A percentile compares a stretch with the other conserved stretches of the same genome.
These are phyloP conservation scores for Mastacembelus armatus DNA, from an alignment of 2,797 vertebrate species.

Conservation along the genomic window DNA sequence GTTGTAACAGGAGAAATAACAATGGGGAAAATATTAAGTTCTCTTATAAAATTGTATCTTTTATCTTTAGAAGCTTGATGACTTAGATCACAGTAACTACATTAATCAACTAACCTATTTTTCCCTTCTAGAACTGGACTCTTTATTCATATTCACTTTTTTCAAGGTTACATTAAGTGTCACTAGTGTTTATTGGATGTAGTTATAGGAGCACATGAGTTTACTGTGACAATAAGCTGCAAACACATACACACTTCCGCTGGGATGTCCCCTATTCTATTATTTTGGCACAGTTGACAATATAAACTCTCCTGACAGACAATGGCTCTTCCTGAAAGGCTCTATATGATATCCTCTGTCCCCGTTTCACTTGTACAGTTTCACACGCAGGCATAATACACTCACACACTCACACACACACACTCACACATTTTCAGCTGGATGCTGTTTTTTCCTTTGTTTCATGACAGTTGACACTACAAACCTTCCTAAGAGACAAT, in stretches of 20 bases:
- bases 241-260: constrained; percentile 40
- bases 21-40: too few relatives aligned
- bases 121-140: not conserved
- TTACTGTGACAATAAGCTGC: constrained; percentile 19
- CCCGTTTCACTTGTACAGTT: constrained; percentile 53
- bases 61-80: too few relatives aligned
- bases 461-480: constrained; percentile 52
- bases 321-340: constrained; percentile 73
- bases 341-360: constrained; percentile 68
- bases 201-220: not conserved
- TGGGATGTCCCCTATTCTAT: constrained; percentile 72
- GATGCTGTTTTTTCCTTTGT: constrained; percentile 53
- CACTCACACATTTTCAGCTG: constrained; percentile 36
- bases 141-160: not conserved
- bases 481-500: constrained; percentile 36
- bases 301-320: constrained; percentile 65
- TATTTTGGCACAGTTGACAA: constrained; percentile 62
- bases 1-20: too few relatives aligned
- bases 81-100: too few relatives aligned
- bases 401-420: constrained; percentile 9
- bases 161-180: not conserved
- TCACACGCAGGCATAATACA: constrained; percentile 35
- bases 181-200: not conserved
- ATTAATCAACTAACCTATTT: too few relatives aligned
- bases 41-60: too few relatives aligned